Evolutionary conservation across 2,888 invertebrate species (phyloP).

Genomic region (Orgyia antiqua): DNA sequence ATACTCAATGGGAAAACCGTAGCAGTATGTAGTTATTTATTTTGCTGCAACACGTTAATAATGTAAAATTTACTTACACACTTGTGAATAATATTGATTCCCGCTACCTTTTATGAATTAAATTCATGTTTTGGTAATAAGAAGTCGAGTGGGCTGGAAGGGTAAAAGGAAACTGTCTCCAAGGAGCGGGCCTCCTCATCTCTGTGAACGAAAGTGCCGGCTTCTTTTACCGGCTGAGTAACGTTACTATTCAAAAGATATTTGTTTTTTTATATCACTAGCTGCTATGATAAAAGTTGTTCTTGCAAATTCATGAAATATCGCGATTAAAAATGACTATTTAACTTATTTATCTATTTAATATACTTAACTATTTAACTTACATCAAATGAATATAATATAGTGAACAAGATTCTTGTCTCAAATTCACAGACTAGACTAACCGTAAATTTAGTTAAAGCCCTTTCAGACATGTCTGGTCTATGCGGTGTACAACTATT

Average conservation of each 20-base stretch:
- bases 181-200: constrained; percentile 8
- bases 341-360: no score
- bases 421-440: constrained; percentile 9
- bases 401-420: constrained; percentile 5
- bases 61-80: no score
- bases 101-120: constrained; percentile 2
- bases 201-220: constrained; percentile 1
- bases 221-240: constrained; percentile 11
- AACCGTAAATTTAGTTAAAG: constrained; percentile 25
- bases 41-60: no score
- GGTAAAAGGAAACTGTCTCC: constrained; percentile 20
- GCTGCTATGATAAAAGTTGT: no score
- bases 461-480: constrained; percentile 18
- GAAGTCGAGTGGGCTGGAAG: constrained; percentile 20
- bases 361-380: no score
- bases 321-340: no score
- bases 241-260: background rate
- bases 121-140: constrained; percentile 14
- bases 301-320: no score
- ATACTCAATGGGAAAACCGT: no score
- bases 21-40: no score
- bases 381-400: no score
- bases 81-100: background rate
- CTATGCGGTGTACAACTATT: constrained; percentile 23
- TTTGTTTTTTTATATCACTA: background rate